Conservation (phyloP, 2,113 vertebrate species). For the Laterallus jamaicensis region DNA sequence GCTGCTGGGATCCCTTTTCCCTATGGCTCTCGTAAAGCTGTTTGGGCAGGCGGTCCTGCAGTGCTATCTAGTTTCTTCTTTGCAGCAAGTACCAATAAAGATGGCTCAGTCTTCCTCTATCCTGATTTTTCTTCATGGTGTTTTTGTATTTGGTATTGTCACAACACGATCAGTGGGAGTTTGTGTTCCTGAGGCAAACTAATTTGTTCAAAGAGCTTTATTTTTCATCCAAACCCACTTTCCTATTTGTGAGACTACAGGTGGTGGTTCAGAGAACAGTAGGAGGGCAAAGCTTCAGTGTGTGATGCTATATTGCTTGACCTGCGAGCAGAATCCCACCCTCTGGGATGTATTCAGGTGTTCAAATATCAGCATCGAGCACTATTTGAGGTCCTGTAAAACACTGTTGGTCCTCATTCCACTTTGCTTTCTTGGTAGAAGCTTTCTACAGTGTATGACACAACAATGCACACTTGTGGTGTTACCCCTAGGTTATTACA, state of each 20-base stretch:
- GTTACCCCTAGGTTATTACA: background rate
- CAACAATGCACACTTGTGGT: background rate
- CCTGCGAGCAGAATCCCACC: too few species aligned
- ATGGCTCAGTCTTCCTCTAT: background rate
- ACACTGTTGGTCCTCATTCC: background rate
- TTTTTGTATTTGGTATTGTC: background rate
- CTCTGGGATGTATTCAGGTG: too few species aligned
- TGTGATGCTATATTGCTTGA: background rate
- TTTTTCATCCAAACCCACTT: background rate
- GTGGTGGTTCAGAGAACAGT: background rate
- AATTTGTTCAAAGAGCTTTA: background rate
- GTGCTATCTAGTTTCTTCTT: slow-evolving; percentile 2
- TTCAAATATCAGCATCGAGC: too few species aligned
- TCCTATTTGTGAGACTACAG: background rate
- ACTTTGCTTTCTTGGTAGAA: background rate
- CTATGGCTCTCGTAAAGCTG: slow-evolving; percentile 19
- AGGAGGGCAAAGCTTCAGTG: background rate
- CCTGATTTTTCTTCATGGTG: background rate
- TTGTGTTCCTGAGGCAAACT: background rate
- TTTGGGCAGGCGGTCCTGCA: slow-evolving; percentile 4
- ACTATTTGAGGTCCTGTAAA: too few species aligned
- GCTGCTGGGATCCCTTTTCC: slow-evolving; percentile 61
- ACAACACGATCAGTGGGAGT: background rate
- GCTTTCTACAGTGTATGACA: background rate
- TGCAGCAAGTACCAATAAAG: background rate